phyloP scores from a whole-genome alignment of 2,113 vertebrate species.

The Chascanopsetta lugubris region DNA sequence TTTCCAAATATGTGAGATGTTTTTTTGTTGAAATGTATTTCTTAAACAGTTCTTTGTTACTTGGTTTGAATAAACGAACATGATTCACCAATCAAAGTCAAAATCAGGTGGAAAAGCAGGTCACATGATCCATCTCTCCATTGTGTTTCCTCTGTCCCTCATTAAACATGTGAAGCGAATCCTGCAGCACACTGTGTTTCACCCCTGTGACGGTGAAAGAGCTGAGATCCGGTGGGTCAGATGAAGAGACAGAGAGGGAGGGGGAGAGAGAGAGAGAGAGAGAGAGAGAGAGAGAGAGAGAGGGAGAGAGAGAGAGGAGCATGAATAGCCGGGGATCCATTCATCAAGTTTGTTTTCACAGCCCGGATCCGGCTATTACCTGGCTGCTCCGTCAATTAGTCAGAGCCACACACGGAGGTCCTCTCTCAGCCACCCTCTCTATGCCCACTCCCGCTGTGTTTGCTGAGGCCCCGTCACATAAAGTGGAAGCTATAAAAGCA shows the following conservation, averaged over 20 bases:
- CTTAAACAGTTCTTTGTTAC: too few relatives aligned
- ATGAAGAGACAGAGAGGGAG: not conserved
- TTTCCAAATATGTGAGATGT: too few relatives aligned
- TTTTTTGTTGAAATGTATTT: too few relatives aligned
- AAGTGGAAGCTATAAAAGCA: too few relatives aligned
- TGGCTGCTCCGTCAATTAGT: slow-evolving; percentile 29
- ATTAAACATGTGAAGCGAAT: not conserved
- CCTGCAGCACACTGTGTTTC: not conserved
- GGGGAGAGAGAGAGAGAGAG: not conserved
- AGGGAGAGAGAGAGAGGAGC: not conserved
- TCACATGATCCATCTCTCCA: not conserved
- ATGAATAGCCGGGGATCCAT: slow-evolving; percentile 1
- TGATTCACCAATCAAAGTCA: too few relatives aligned
- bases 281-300: not conserved
- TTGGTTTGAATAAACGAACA: too few relatives aligned
- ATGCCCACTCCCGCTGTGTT: too few relatives aligned
- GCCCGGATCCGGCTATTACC: slow-evolving; percentile 42
- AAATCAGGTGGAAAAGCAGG: too few relatives aligned
- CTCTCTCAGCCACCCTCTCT: not conserved
- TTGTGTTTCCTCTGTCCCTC: not conserved
- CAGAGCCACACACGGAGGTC: not conserved
- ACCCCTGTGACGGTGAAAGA: not conserved
- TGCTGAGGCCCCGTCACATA: too few relatives aligned
- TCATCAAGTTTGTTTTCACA: slow-evolving; percentile 65
- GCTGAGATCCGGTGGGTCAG: not conserved